Evolutionary conservation across 2,888 invertebrate species (phyloP).

Genomic region (Lottia scabra): DNA sequence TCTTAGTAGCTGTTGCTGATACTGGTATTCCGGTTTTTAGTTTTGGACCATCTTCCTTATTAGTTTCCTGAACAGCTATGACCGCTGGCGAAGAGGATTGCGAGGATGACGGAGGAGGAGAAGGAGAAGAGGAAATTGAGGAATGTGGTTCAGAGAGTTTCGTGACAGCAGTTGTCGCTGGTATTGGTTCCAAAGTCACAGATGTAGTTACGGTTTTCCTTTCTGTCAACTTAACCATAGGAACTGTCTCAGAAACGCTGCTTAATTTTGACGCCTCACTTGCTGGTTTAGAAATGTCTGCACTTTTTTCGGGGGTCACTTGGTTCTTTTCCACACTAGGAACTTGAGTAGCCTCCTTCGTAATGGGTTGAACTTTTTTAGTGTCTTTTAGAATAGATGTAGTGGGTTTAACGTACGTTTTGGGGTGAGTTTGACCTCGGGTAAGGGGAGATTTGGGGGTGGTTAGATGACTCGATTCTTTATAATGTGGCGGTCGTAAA

Average conservation of each 20-base stretch:
- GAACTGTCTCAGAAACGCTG: not conserved
- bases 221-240: not conserved
- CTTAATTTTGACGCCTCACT: not conserved
- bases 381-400: not conserved
- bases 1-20: too few species aligned
- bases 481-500: not conserved
- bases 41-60: conserved; percentile 3
- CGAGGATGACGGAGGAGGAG: conserved; percentile 10
- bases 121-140: conserved; percentile 9
- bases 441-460: not conserved
- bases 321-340: not conserved
- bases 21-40: not conserved
- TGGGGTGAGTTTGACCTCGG: not conserved
- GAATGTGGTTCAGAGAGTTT: not conserved
- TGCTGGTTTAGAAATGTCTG: not conserved
- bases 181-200: not conserved
- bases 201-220: not conserved
- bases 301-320: not conserved
- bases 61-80: conserved; percentile 8
- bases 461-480: not conserved
- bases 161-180: not conserved
- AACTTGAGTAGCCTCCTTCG: not conserved
- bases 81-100: not conserved
- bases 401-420: not conserved
- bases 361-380: not conserved